Percentiles rank a stretch among this genome's conserved stretches.
These are phyloP conservation scores for Caenorhabditis briggsae DNA, from an alignment of 1,140 invertebrate species.

Conservation along the genomic window DNA sequence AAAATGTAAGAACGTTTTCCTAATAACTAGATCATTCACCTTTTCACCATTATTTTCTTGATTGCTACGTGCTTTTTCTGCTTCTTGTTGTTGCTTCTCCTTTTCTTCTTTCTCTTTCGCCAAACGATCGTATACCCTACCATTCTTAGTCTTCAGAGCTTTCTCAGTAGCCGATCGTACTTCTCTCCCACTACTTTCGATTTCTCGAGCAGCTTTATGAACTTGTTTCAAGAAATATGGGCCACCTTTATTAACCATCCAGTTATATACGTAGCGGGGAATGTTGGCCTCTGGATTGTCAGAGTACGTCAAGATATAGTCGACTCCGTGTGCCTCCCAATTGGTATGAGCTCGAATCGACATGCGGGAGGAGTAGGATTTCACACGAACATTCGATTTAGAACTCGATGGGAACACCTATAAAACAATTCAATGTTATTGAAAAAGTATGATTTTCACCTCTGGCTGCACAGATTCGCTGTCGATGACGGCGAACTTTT, in stretches of 20 bases:
- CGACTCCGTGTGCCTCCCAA: conserved; percentile 66
- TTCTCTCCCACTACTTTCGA: not conserved
- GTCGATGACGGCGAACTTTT: conserved; percentile 66
- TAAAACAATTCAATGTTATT: not conserved
- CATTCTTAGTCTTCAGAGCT: not conserved
- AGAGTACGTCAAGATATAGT: conserved; percentile 80
- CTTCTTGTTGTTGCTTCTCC: not conserved
- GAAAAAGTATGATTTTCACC: not conserved
- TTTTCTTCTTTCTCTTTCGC: conserved; percentile 17
- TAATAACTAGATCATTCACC: not conserved
- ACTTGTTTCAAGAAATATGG: conserved; percentile 73
- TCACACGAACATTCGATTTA: conserved; percentile 69
- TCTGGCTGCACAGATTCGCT: conserved; percentile 65
- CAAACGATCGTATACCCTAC: not conserved
- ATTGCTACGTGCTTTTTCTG: not conserved
- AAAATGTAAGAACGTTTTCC: not conserved
- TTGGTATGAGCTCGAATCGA: conserved; percentile 70
- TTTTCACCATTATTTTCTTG: conserved; percentile 25
- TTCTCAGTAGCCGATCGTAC: conserved; percentile 35
- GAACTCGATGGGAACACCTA: conserved; percentile 31
- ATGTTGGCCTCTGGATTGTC: conserved; percentile 80
- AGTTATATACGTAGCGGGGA: conserved; percentile 79
- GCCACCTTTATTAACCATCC: conserved; percentile 79
- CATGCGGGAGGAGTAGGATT: conserved; percentile 70
- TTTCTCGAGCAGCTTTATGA: conserved; percentile 31